Evolutionary conservation across 2,113 vertebrate species (phyloP), one percentile per base, ranked within the genome.

Genomic region (Hypanus sabinus): DNA sequence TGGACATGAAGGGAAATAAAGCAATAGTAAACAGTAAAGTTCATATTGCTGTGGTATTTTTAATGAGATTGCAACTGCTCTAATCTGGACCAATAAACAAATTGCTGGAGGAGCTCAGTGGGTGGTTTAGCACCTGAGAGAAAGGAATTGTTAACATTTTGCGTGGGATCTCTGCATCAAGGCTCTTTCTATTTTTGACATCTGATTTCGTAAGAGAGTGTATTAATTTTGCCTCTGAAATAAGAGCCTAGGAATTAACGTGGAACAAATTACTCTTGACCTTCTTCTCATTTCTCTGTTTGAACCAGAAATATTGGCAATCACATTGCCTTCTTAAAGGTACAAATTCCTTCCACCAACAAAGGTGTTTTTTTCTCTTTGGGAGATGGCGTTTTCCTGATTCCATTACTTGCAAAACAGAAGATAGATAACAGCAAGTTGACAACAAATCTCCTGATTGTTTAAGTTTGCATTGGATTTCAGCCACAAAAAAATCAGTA

Each of bases 401-500:
- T 73, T 71, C 65, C 65, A 92, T 36, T 5, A n/a, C 90, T 92
- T 38, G 12, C 36, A 55, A 55, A 70, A 91, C n/a, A 11, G 65
- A 18, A 10, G 36, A 73, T 75, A 9, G 30, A 24, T 38, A 16
- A 38, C 91, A 71, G 5, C 18, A 93, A 73, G 24, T 73, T 93
- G 20, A 30, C 22, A 55, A 46, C 36, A 38, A 27, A 30, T 30
- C 88, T 93, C 30, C 60, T 1, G 22, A 27, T 70, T 93, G 36
- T 38, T 73, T 73, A 71, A 73, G 91, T 55, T 73, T 55, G 71
- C 70, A 27, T 93, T 93, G 91, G 91, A 93, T 27, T 93, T 30
- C 68, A 55, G 70, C 91, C 91, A 93, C 70, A 18, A 12, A 18
- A 12, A 18, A 93, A 46, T 30, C 22, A 27, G 12, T 27, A 27